Evolutionary conservation across 23 tunicate species (phyloP), one percentile per base, ranked within the genome.

Genomic region (Ascidia mentula): DNA sequence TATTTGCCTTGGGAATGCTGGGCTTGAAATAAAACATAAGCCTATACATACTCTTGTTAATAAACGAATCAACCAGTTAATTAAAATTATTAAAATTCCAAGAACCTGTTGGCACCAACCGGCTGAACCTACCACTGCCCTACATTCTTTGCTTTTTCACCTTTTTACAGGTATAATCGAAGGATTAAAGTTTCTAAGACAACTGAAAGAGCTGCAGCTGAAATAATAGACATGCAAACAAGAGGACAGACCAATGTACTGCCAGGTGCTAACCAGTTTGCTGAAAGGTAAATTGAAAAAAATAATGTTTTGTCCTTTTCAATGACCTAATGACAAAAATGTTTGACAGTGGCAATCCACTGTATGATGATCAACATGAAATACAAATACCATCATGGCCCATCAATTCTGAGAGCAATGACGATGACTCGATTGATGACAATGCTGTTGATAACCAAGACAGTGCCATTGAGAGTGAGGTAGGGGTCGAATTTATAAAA

Each of bases 391-490:
- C 30, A 12, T 74, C 76, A 22, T 80, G 77, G 77, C 77, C 37
- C 7, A 31, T 22, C 53, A 70, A 80, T 72, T 40, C 69, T 26
- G 80, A 74, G 45, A 77, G 80, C 30, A 34, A 59, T 8, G 81
- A 85, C 31, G 80, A 73, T 37, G 88, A 85, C 39, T 79, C 84
- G 6, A 84, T 84, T 18, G 95, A 84, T 59, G 95, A 84, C 60
- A 89, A 89, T 69, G 95, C 88, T 0, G 88, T 89, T 31, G 88
- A 89, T 37, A 82, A 73, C 75, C 87, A 88, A 38, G 95, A 89
- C 65, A 53, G 65, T 53, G 65, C 65, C 22, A 53, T 53, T 20
- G 65, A 53, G 4, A 20, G 28, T 53, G 65, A 53, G 22, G 65
- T 53, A 53, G 2, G 65, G 22, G 24, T 53, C n/a, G n/a, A 9